Evolutionary conservation across 2,797 vertebrate species (phyloP), one percentile per base, ranked within the genome.

Genomic region (Melanotaenia pygmaea): DNA sequence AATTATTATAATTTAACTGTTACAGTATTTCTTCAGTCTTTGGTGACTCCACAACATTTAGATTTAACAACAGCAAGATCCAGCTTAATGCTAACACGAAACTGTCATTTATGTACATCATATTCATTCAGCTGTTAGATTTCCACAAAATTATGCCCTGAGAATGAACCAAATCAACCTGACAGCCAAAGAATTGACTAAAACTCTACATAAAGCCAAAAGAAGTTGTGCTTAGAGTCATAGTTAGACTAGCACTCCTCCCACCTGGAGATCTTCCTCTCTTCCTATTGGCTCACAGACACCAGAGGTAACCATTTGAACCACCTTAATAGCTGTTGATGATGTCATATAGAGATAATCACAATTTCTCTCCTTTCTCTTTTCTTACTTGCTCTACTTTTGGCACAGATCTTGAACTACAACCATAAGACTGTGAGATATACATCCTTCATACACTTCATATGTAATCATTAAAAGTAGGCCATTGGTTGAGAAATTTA

Each of bases 291-390:
- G 62, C 45, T 70, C 22, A 0, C 78, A 47, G 74, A 81, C 47
- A n/a, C 64, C 60, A 64, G 24, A 67, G 1, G 7, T 50, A 26
- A 58, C 38, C 7, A 61, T 61, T 63, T 16, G 28, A 43, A 70
- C 30, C 51, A 32, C 60, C 30, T 58, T 64, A 20, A 51, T 79
- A 20, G 43, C 58, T 66, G 75, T 79, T 57, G 67, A 85, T 61
- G 47, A 86, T 80, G 71, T 86, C 79, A 76, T 75, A 34, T 81
- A 58, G 57, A 74, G 40, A 79, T 32, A 18, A 68, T 75, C 47
- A 70, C 64, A 70, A 35, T 37, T 64, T 53, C 67, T 64, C 3
- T 32, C 10, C 32, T 72, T 57, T 59, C 38, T 64, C 38, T 47
- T 65, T 20, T 71, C 53, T 59, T 30, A 61, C 54, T 73, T 57